phyloP scores from a whole-genome alignment of 92 coral and sea anemone genomes.

The Micromussa lordhowensis region DNA sequence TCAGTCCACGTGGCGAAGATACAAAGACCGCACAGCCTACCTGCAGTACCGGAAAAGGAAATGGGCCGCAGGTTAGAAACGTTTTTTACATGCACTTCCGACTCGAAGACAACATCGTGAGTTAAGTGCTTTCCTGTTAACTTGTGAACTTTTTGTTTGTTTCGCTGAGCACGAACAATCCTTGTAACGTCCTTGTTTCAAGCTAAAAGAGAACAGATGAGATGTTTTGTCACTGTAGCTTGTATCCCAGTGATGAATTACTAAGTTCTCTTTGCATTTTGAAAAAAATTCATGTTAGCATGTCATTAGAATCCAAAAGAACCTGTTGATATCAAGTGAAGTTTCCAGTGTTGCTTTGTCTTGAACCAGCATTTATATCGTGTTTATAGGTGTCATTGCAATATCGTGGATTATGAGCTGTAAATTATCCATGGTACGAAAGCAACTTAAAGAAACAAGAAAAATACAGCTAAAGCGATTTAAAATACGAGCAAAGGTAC shows the following conservation, averaged over 20 bases:
- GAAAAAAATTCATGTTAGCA: too few relatives aligned
- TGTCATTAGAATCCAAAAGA: too few relatives aligned
- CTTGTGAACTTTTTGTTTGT: too few relatives aligned
- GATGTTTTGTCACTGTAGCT: too few relatives aligned
- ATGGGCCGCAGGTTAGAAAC: constrained; percentile 92
- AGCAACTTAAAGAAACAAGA: constrained; percentile 86
- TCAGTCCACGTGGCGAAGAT: constrained; percentile 96
- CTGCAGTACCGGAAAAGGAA: constrained; percentile 86
- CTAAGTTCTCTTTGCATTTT: too few relatives aligned
- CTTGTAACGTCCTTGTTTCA: too few relatives aligned
- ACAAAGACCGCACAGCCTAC: constrained; percentile 92
- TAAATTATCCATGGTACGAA: constrained; percentile 93
- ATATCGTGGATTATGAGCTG: constrained; percentile 99
- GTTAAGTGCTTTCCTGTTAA: too few relatives aligned
- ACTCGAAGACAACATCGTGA: not conserved
- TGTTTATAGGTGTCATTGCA: constrained; percentile 83
- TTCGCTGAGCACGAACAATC: too few relatives aligned
- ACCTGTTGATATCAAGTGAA: too few relatives aligned
- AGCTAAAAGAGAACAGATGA: too few relatives aligned
- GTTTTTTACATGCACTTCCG: not conserved
- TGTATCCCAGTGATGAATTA: too few relatives aligned
- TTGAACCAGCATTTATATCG: not conserved
- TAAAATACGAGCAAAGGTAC: constrained; percentile 86
- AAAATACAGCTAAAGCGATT: constrained; percentile 85
- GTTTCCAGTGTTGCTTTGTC: too few relatives aligned